Percentiles rank a stretch among this genome's conserved stretches.
Conservation (phyloP, 2,113 vertebrate species). For the Mungos mungo region DNA sequence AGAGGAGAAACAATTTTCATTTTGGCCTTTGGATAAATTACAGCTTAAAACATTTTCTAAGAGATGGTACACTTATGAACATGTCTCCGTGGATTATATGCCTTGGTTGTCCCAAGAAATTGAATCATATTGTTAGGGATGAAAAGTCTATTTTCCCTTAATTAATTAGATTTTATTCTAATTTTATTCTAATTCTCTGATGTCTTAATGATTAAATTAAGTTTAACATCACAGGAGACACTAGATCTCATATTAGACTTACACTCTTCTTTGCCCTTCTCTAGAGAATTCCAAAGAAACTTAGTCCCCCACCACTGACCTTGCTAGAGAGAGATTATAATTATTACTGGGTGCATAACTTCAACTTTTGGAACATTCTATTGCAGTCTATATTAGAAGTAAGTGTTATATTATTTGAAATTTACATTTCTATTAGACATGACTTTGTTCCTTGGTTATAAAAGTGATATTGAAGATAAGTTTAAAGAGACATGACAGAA, state of each 20-base stretch:
- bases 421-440: slow-evolving; percentile 70
- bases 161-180: slow-evolving; percentile 70
- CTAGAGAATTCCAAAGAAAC: not conserved
- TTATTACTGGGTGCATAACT: slow-evolving; percentile 56
- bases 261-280: not conserved
- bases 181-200: slow-evolving; percentile 34
- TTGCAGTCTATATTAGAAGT: slow-evolving; percentile 66
- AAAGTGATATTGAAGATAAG: slow-evolving; percentile 61
- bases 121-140: slow-evolving; percentile 57
- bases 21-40: not conserved
- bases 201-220: slow-evolving; percentile 71
- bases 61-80: not conserved
- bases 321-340: slow-evolving; percentile 70
- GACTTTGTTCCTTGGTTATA: slow-evolving; percentile 71
- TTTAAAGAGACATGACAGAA: slow-evolving; percentile 50
- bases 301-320: slow-evolving; percentile 55
- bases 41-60: not conserved
- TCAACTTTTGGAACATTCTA: slow-evolving; percentile 61
- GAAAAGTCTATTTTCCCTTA: slow-evolving; percentile 64
- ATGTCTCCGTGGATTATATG: not conserved
- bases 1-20: not conserved
- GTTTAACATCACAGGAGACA: slow-evolving; percentile 48
- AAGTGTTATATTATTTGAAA: slow-evolving; percentile 68
- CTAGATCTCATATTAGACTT: slow-evolving; percentile 38
- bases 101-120: slow-evolving; percentile 41